These are phyloP conservation scores for Oryzias sinensis DNA, from an alignment of 2,797 vertebrate species.

Conservation along the genomic window DNA sequence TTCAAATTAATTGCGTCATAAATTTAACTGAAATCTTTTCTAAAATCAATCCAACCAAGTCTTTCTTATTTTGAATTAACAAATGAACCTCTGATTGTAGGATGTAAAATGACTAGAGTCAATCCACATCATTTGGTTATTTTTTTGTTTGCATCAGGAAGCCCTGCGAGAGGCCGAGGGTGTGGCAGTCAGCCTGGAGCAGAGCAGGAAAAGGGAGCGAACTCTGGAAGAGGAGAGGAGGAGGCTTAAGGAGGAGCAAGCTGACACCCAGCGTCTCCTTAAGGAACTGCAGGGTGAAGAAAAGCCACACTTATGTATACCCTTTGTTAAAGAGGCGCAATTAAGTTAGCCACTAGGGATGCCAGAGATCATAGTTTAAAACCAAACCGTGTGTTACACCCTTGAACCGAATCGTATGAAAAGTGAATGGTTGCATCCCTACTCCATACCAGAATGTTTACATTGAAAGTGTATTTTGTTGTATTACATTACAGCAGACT, in stretches of 20 bases:
- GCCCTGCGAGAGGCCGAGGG: slow-evolving; percentile 64
- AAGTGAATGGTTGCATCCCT: too few species aligned
- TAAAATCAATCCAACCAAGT: not conserved
- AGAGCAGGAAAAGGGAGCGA: slow-evolving; percentile 73
- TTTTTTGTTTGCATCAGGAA: slow-evolving; percentile 59
- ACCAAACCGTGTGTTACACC: too few species aligned
- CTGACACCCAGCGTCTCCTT: slow-evolving; percentile 68
- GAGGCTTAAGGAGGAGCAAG: slow-evolving; percentile 70
- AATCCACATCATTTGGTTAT: slow-evolving; percentile 15
- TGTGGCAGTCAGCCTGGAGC: slow-evolving; percentile 70
- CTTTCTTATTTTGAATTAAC: slow-evolving; percentile 2
- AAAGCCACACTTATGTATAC: not conserved
- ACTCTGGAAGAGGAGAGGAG: slow-evolving; percentile 75
- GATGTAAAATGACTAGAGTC: slow-evolving; percentile 10
- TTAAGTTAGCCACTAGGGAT: too few species aligned
- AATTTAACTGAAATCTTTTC: not conserved
- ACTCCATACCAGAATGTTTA: too few species aligned
- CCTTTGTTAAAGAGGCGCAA: too few species aligned
- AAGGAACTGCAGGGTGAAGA: slow-evolving; percentile 78
- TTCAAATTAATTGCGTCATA: not conserved
- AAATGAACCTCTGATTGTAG: not conserved
- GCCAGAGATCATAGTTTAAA: too few species aligned
- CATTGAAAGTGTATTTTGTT: too few species aligned
- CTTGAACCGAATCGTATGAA: too few species aligned
- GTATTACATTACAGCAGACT: too few species aligned